Conservation (phyloP, 2,113 vertebrate species). For the Takifugu bimaculatus region DNA sequence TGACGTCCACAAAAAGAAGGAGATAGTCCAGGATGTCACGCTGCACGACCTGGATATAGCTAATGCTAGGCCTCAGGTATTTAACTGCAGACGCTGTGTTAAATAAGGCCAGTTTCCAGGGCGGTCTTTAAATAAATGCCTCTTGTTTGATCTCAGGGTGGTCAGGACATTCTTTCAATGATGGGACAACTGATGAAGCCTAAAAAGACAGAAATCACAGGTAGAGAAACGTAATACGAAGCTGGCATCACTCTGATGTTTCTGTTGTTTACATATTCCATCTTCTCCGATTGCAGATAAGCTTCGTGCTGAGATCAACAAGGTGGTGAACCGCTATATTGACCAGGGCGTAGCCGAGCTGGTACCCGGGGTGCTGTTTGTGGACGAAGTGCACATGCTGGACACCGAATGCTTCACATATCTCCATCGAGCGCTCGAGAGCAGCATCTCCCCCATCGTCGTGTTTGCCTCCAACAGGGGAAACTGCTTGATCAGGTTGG, state of each 20-base stretch:
- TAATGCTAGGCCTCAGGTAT: constrained; percentile 94
- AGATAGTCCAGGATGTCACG: constrained; percentile 98
- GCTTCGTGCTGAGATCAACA: constrained; percentile 96
- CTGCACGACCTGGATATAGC: constrained; percentile 94
- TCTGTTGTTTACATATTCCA: too few relatives aligned
- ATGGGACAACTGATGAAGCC: constrained; percentile 99
- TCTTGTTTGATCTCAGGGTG: constrained; percentile 76
- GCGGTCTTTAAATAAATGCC: not conserved
- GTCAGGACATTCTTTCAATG: constrained; percentile 98
- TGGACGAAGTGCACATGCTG: constrained; percentile 98
- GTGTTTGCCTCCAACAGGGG: constrained; percentile 97
- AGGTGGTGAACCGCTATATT: constrained; percentile 98
- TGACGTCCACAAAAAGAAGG: constrained; percentile 99
- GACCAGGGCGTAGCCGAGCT: constrained; percentile 96
- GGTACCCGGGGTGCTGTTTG: constrained; percentile 92
- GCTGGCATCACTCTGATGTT: too few relatives aligned
- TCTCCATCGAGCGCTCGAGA: constrained; percentile 92
- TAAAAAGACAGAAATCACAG: constrained; percentile 98
- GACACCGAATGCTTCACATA: constrained; percentile 99
- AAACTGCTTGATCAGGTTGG: constrained; percentile 91
- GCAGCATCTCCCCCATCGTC: constrained; percentile 93
- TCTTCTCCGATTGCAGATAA: constrained; percentile 78
- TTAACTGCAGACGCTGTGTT: not conserved
- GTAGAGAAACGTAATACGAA: constrained; percentile 54
- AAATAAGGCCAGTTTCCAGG: not conserved